Base-by-base conservation (phyloP, 2,113 vertebrate species). In the Lophotis ruficrista region DNA sequence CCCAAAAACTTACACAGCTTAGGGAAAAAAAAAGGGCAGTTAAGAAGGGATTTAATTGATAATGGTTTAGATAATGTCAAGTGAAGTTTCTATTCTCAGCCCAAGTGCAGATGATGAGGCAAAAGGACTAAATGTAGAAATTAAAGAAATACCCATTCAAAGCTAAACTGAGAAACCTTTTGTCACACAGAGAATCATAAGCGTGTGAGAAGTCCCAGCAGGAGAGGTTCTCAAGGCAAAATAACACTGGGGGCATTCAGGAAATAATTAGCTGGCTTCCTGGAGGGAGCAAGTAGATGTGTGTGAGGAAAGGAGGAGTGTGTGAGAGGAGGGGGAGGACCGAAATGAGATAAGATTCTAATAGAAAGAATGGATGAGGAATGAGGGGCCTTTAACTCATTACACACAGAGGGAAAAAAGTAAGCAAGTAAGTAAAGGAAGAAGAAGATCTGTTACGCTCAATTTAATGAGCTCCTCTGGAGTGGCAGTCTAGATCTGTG, bases 191-290 rank as follows among this genome's bases (percentile, higher is more conserved):
- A 94, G 71, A 97, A 90, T 95, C 70, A 66, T 87, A 96, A 94
- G 83, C 48, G 6, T 89, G 68, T 92, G 89, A 96, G 87, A 92
- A 96, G 88, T 93, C 78, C 90, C 97, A 96, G 94, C 70, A 96
- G 89, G 87, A 95, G 86, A 91, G 90, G 58, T 95, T 96, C 95
- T 97, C 77, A 95, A 97, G 73, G 73, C 96, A 95, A 92, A 95
- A 85, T 94, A 97, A 95, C 89, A 94, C 83, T 84, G 70, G 73
- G 79, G 92, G 93, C 72, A 94, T 91, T 96, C 83, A 97, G 95
- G 92, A 98, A 97, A 97, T 95, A 96, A 98, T 97, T 97, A 97
- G 71, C 70, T 95, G 58, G 76, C 77, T 97, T 97, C 94, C 83
- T 96, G 91, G 78, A 78, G 86, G 70, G 94, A 96, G 75, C 87